Evolutionary conservation across 2,888 invertebrate species (phyloP), one percentile per base, ranked within the genome.

Genomic region (Kryphioiulus occultus): DNA sequence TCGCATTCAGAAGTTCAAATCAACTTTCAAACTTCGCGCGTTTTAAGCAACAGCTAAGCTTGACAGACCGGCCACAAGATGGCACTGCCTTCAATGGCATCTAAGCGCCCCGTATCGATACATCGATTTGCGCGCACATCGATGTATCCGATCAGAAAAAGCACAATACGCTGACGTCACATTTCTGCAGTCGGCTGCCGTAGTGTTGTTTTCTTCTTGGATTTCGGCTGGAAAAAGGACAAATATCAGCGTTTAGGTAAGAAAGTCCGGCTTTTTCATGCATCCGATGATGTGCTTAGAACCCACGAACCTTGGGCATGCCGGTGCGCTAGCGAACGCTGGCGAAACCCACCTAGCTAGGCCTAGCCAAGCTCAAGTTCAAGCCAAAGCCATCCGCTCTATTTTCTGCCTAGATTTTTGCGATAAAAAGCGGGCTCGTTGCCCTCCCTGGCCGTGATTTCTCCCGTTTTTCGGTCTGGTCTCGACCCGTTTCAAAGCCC

Each of bases 111-210:
- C 0, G 9, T 10, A 68, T 68, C 68, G 68, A 68, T 68, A 5
- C n/a, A 53, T 53, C 53, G 53, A 68, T 59, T 1, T n/a, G n/a
- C 3, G 22, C n/a, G 9, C n/a, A n/a, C 15, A 59, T 59, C 59
- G 59, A 59, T 68, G 2, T 19, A 12, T 53, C 53, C 19, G 68
- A 26, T 68, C 26, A 7, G 26, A 68, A 68, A 68, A 68, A 9
- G 15, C 44, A 68, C 68, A 68, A 68, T 68, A 26, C 68, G 68
- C 68, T 68, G 68, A 68, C 68, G 68, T 68, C 68, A 68, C 68
- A 68, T 26, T 68, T 68, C 68, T 68, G 68, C 68, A 68, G 68
- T 68, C 68, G 68, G 68, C 68, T 68, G 68, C 68, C 68, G 68
- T 68, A 68, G 68, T 19, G 68, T 68, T 68, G 68, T 68, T 68